phyloP scores from a whole-genome alignment of 2,113 vertebrate species.

The Engystomops pustulosus region DNA sequence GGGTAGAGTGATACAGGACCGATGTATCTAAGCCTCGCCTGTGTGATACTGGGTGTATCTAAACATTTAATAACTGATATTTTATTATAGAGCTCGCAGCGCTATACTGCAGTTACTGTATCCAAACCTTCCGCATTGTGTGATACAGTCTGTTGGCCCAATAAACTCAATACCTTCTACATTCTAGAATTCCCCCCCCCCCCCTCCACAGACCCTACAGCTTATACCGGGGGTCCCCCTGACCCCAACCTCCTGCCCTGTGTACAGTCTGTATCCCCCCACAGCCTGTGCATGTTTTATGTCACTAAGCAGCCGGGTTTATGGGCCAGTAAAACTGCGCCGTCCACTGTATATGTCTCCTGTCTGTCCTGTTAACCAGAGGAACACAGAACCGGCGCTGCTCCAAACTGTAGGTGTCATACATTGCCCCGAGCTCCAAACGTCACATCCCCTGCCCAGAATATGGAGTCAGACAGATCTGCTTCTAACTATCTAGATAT shows the following conservation, averaged over 20 bases:
- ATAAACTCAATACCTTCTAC: too few species aligned
- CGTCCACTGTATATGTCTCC: slow-evolving; percentile 1
- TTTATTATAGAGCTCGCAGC: too few species aligned
- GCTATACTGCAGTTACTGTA: neutral
- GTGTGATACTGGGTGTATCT: neutral
- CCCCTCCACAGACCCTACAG: neutral
- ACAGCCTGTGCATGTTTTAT: neutral
- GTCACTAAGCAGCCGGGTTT: slow-evolving; percentile 24
- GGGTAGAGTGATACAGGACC: neutral
- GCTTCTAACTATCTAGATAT: neutral
- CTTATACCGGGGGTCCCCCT: neutral
- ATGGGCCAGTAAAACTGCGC: slow-evolving; percentile 40
- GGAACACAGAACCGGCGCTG: neutral
- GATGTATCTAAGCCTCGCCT: neutral
- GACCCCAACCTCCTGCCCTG: neutral
- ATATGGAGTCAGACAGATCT: neutral
- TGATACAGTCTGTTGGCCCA: neutral
- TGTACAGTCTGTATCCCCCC: neutral
- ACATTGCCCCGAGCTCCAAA: slow-evolving; percentile 14
- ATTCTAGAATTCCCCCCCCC: too few species aligned
- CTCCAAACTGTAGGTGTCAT: slow-evolving; percentile 14
- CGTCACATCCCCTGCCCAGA: slow-evolving; percentile 15
- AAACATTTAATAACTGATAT: too few species aligned
- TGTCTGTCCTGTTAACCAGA: slow-evolving; percentile 17
- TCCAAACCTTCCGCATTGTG: neutral